Conservation (phyloP, 2,113 vertebrate genomes). For the Clarias gariepinus region DNA sequence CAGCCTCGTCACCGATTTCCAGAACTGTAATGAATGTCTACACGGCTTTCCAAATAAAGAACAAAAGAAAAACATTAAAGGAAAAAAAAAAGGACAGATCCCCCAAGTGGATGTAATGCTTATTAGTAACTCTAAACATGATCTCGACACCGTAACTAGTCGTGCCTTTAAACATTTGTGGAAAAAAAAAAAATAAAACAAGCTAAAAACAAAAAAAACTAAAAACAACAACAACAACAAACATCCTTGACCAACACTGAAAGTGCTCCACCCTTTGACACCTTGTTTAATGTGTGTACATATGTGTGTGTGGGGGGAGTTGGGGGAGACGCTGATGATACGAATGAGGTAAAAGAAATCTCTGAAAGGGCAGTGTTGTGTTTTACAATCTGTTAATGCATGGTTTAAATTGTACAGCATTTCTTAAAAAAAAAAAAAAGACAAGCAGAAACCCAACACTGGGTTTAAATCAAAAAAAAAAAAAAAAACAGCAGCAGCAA, state of each 20-base stretch:
- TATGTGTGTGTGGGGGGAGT: too few relatives aligned
- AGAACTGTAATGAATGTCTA: conserved; percentile 22
- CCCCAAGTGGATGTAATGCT: conserved; percentile 34
- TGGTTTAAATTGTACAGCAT: background rate
- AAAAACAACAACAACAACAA: conserved; percentile 22
- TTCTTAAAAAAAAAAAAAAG: conserved; percentile 35
- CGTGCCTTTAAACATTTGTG: conserved; percentile 9
- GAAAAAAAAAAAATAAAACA: background rate
- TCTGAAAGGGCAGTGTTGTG: background rate
- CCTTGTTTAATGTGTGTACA: background rate
- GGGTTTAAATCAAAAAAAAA: conserved; percentile 31
- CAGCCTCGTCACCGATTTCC: conserved; percentile 42
- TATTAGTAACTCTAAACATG: conserved; percentile 10
- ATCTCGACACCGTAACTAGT: conserved; percentile 9
- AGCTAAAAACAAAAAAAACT: background rate
- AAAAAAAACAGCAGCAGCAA: conserved; percentile 17
- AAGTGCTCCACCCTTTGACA: conserved; percentile 15
- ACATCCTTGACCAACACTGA: conserved; percentile 21
- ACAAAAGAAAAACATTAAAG: background rate
- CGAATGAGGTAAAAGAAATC: background rate
- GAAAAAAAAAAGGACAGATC: background rate
- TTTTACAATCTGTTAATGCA: background rate
- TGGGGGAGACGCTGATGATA: background rate
- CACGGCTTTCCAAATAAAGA: conserved; percentile 34
- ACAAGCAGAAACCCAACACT: conserved; percentile 24